Evolutionary conservation across 1,140 invertebrate genomes (phyloP), one percentile per base, ranked within the genome.

Genomic region (Cydia strobilella): DNA sequence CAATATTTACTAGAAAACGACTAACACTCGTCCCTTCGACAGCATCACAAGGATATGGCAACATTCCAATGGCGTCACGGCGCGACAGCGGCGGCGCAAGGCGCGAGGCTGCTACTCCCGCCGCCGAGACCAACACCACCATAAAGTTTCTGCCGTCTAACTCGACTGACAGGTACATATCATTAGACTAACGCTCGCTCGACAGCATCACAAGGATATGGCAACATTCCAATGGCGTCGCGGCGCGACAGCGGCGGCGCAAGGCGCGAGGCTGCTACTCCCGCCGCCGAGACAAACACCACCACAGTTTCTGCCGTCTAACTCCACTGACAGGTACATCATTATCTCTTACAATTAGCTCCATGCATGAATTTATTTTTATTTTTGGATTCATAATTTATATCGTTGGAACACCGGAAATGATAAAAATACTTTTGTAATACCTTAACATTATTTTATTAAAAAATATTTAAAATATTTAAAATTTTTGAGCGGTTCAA

Each of bases 21-120:
- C 31, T 35, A 35, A 7, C 7, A 35, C 31, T 35, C 31, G 7
- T 7, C 7, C 25, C 73, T 65, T 23, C 65, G 51, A 18, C 71
- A 92, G 90, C 87, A 92, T 92, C 89, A 92, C 90, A 87, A 89
- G 90, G 86, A 82, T 92, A 89, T 92, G 90, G 90, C 90, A 92
- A 88, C 86, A 90, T 90, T 89, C 90, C 84, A 86, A 84, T 81
- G 85, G 84, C 31, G 74, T 81, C 76, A 59, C 78, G 80, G 76
- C 78, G 77, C 81, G 79, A 71, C 39, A 42, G 48, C 82, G 77
- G 42, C 77, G 76, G 71, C 83, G 84, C 71, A 81, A 79, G 76
- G 62, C 82, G 77, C 79, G 76, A 69, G 59, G 87, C 78, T 62
- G 75, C 75, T 84, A 80, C 78, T 84, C 85, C 84, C 77, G 82